Evolutionary conservation across 2,888 invertebrate genomes (phyloP).

Genomic region (Coremacera marginata): DNA sequence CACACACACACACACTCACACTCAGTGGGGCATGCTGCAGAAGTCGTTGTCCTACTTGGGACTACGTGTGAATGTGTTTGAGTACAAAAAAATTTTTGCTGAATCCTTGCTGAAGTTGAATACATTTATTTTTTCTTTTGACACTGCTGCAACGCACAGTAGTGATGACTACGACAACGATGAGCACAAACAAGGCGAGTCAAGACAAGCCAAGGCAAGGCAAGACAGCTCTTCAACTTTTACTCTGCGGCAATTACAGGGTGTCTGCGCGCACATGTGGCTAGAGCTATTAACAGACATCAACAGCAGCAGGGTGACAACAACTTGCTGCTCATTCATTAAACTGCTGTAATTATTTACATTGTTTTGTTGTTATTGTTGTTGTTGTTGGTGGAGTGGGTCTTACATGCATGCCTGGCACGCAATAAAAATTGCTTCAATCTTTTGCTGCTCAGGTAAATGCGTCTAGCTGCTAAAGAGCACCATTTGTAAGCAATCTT

Average conservation of each 20-base stretch:
- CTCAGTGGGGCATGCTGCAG: not conserved
- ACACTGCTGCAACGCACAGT: too few relatives aligned
- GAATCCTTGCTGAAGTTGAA: too few relatives aligned
- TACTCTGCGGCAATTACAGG: not conserved
- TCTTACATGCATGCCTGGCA: not conserved
- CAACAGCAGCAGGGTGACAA: not conserved
- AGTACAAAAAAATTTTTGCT: too few relatives aligned
- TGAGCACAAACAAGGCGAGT: too few relatives aligned
- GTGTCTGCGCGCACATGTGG: not conserved
- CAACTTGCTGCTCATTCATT: not conserved
- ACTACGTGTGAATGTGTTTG: not conserved
- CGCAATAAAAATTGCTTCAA: not conserved
- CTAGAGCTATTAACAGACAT: too few relatives aligned
- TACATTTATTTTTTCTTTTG: too few relatives aligned
- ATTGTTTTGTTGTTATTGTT: not conserved
- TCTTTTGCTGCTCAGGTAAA: not conserved
- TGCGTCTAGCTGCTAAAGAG: not conserved
- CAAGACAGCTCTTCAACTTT: not conserved
- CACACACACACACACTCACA: not conserved
- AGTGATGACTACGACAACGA: too few relatives aligned
- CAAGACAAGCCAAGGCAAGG: not conserved
- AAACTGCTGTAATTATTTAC: not conserved
- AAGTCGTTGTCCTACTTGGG: conserved; percentile 30
- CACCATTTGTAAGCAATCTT: not conserved
- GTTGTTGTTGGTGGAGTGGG: not conserved